These are phyloP conservation scores for Galleria mellonella DNA, from an alignment of 1,140 invertebrate genomes.

Conservation along the genomic window DNA sequence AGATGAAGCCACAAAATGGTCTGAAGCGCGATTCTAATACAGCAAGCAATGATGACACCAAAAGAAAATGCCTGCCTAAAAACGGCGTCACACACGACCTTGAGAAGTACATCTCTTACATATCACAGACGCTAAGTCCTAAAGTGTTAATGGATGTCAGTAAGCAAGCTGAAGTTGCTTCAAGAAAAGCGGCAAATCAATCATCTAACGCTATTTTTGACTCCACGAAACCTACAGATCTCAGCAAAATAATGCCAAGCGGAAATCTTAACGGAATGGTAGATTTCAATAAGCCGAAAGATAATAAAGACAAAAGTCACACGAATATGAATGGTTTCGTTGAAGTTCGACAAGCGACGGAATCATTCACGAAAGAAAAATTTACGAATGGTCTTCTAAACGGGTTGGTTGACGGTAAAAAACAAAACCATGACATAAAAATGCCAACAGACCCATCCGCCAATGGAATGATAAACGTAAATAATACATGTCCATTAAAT, in stretches of 20 bases:
- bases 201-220: constrained; percentile 21
- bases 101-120: constrained; percentile 67
- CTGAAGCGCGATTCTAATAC: constrained; percentile 57
- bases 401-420: constrained; percentile 42
- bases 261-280: constrained; percentile 34
- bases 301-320: constrained; percentile 35
- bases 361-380: constrained; percentile 39
- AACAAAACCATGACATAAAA: constrained; percentile 29
- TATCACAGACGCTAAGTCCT: constrained; percentile 67
- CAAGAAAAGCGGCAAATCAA: constrained; percentile 18
- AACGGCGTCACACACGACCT: constrained; percentile 63
- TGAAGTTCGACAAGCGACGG: constrained; percentile 35
- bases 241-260: constrained; percentile 31
- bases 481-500: constrained; percentile 21
- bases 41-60: constrained; percentile 41
- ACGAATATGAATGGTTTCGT: constrained; percentile 53
- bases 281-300: constrained; percentile 42
- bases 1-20: constrained; percentile 81
- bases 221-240: constrained; percentile 27
- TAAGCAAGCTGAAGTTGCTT: constrained; percentile 39
- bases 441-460: constrained; percentile 50
- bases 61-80: constrained; percentile 61
- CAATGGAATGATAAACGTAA: constrained; percentile 26
- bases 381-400: constrained; percentile 27
- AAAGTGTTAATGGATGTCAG: constrained; percentile 62